These are phyloP conservation scores for Parazoanthus swiftii DNA, from an alignment of 92 coral and sea anemone species.

Conservation along the genomic window DNA sequence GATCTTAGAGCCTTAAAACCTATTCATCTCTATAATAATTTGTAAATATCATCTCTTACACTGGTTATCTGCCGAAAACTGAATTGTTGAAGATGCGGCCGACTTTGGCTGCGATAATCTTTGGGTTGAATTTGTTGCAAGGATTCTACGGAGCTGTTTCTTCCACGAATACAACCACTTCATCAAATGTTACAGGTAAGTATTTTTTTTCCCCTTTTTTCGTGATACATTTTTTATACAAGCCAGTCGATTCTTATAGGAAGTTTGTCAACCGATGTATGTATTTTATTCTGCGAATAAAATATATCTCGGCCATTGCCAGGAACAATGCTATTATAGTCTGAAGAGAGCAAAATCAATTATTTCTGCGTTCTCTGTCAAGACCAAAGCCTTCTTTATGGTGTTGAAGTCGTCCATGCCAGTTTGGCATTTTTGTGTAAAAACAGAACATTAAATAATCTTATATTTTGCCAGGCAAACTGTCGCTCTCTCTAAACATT, in stretches of 20 bases:
- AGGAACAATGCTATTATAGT: not conserved
- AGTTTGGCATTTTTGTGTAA: not conserved
- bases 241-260: not conserved
- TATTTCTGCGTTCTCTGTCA: not conserved
- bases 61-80: not conserved
- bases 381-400: not conserved
- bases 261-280: not conserved
- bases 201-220: not conserved
- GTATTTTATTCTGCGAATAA: not conserved
- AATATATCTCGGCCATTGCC: not conserved
- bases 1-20: not conserved
- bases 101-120: not conserved
- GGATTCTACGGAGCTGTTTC: not conserved
- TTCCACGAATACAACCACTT: not conserved
- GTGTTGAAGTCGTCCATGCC: not conserved
- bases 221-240: not conserved
- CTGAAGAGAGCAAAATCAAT: not conserved
- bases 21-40: slow-evolving; percentile 10
- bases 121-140: slow-evolving; percentile 1
- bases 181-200: slow-evolving; percentile 5
- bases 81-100: slow-evolving; percentile 10
- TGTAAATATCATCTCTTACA: slow-evolving; percentile 3
- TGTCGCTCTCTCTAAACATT: not conserved
- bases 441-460: not conserved
- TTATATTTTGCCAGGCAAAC: not conserved